Evolutionary conservation across 2,113 vertebrate species (phyloP).

Genomic region (Melanocharis versteri): DNA sequence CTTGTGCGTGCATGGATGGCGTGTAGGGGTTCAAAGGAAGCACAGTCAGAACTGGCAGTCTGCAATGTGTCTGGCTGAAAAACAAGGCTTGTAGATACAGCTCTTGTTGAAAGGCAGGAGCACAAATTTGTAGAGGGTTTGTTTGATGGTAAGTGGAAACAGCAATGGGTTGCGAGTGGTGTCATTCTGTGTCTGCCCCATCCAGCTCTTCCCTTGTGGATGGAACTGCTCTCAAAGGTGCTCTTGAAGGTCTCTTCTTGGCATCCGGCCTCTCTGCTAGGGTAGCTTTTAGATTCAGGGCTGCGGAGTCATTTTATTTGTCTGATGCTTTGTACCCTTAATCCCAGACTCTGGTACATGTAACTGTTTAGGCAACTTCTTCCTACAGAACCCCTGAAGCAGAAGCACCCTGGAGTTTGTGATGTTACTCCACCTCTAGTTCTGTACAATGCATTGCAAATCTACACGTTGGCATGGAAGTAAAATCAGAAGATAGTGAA

Average conservation of each 20-base stretch:
- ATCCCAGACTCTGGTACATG: not conserved
- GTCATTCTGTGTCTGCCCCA: slow-evolving; percentile 15
- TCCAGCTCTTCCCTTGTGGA: not conserved
- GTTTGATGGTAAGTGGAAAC: slow-evolving; percentile 21
- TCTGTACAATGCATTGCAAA: slow-evolving; percentile 9
- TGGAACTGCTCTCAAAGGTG: not conserved
- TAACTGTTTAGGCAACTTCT: slow-evolving; percentile 6
- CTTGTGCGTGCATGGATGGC: not conserved
- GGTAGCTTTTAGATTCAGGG: not conserved
- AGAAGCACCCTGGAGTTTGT: not conserved
- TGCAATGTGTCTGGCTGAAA: not conserved
- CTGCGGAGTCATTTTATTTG: not conserved
- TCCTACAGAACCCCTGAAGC: not conserved
- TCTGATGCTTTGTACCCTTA: not conserved
- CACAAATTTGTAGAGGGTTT: slow-evolving; percentile 1
- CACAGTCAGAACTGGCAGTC: not conserved
- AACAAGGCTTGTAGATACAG: not conserved
- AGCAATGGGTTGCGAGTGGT: not conserved
- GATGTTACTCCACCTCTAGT: slow-evolving; percentile 13
- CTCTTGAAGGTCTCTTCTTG: not conserved
- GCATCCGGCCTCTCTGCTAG: not conserved
- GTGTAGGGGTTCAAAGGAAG: not conserved
- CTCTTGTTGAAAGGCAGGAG: not conserved
- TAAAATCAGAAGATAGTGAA: not conserved
- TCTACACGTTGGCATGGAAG: not conserved